Conservation (phyloP, 2,113 vertebrate genomes). For the Charadrius vociferus region DNA sequence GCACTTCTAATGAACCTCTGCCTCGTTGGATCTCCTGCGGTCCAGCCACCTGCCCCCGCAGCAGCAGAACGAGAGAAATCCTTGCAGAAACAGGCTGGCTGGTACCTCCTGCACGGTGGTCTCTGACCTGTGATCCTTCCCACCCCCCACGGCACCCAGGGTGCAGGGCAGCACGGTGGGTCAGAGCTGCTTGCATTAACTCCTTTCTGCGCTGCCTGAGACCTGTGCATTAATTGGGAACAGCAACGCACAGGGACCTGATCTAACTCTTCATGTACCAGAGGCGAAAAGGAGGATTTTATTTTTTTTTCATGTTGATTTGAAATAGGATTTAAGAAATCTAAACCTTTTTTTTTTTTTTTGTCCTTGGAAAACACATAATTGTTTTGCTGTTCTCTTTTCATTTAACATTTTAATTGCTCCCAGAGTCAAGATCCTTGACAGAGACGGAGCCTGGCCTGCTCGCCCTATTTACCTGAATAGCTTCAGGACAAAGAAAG, state of each 20-base stretch:
- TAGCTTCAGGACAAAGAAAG: neutral
- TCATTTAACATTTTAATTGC: neutral
- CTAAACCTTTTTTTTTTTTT: neutral
- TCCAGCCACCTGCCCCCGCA: neutral
- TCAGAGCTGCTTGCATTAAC: neutral
- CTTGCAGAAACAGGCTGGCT: neutral
- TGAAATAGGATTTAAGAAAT: neutral
- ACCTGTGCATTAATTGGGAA: neutral
- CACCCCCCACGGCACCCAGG: accelerated
- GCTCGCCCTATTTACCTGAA: neutral
- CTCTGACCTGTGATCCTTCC: neutral
- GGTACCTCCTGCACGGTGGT: neutral
- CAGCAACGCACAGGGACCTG: neutral
- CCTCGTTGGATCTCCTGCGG: accelerated
- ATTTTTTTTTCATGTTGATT: neutral
- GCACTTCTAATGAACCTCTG: neutral
- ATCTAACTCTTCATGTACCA: neutral
- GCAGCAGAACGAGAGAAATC: neutral
- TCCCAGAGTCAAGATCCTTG: neutral
- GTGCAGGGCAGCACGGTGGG: accelerated
- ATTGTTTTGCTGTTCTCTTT: neutral
- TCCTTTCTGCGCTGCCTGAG: neutral
- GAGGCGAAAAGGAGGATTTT: neutral
- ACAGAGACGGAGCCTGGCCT: neutral
- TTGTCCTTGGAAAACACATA: neutral